Evolutionary conservation across 2,888 invertebrate species (phyloP), one percentile per base, ranked within the genome.

Genomic region (Camptogramma bilineatum): DNA sequence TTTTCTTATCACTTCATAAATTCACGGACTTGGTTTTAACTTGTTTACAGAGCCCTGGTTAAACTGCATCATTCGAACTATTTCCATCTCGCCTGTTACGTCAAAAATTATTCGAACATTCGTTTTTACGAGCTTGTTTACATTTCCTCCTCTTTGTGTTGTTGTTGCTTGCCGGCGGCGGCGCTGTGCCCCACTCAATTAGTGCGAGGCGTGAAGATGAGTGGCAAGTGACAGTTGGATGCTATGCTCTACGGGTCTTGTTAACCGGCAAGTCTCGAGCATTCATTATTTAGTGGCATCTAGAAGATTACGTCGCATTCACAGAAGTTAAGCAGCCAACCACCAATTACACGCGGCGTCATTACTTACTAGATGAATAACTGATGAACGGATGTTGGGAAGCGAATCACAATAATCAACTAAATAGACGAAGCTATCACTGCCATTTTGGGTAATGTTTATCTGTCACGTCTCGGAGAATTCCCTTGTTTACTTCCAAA

Each of bases 141-240:
- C 77, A 75, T 78, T 75, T 73, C 69, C 73, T 73, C 60, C 68
- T 71, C 54, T 69, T 67, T 68, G 66, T 69, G 72, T 75, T 71
- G 71, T 72, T 74, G 74, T 73, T 64, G 69, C 66, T 62, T 54
- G 62, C 54, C 50, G 67, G 69, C 72, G 71, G 73, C 64, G 73
- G 74, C 64, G 69, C 64, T 64, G 55, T 77, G 75, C 75, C 72
- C 77, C 78, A 79, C 80, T 82, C 82, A 82, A 83, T 83, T 82
- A 82, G 77, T 73, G 73, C 71, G 73, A 74, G 73, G 75, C 74
- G 72, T 78, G 77, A 81, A 80, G 78, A 82, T 78, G 80, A 83
- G 78, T 80, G 77, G 73, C 74, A 78, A 76, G 73, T 79, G 81
- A 80, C 80, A 75, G 76, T 63, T 68, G 74, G 73, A 73, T 63